These are phyloP conservation scores for Chirona hameri DNA, from an alignment of 2,888 invertebrate genomes.

Conservation along the genomic window DNA sequence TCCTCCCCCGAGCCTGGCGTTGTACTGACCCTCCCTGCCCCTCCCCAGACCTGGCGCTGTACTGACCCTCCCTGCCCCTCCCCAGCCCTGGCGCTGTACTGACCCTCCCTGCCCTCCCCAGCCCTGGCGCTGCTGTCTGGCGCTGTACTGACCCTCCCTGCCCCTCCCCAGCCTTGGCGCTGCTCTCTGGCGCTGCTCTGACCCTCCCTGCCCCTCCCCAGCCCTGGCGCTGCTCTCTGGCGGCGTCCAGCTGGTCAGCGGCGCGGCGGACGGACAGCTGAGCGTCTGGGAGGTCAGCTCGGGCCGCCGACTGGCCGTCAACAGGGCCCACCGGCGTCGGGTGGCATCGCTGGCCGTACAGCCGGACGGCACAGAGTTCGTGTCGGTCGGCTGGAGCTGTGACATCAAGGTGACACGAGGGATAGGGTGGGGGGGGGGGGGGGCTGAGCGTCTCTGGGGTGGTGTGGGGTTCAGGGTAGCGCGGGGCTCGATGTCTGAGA, in stretches of 20 bases:
- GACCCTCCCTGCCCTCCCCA: no score
- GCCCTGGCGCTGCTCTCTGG: not conserved
- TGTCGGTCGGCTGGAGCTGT: conserved; percentile 10
- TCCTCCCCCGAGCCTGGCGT: no score
- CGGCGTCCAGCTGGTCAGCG: not conserved
- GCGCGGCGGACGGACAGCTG: not conserved
- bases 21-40: no score
- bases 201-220: not conserved
- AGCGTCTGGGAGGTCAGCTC: not conserved
- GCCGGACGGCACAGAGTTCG: not conserved
- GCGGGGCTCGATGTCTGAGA: no score
- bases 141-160: no score
- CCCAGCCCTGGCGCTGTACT: conserved; percentile 1
- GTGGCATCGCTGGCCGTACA: not conserved
- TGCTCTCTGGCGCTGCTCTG: not conserved
- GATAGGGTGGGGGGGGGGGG: not conserved
- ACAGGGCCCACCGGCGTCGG: not conserved
- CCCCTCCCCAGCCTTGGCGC: no score
- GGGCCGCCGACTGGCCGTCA: not conserved
- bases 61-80: not conserved
- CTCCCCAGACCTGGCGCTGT: no score
- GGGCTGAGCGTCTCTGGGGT: no score
- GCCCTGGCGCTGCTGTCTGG: not conserved
- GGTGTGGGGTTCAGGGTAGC: no score
- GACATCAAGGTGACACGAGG: not conserved